phyloP scores from a whole-genome alignment of 2,888 invertebrate species.

The Andrena flavipes region DNA sequence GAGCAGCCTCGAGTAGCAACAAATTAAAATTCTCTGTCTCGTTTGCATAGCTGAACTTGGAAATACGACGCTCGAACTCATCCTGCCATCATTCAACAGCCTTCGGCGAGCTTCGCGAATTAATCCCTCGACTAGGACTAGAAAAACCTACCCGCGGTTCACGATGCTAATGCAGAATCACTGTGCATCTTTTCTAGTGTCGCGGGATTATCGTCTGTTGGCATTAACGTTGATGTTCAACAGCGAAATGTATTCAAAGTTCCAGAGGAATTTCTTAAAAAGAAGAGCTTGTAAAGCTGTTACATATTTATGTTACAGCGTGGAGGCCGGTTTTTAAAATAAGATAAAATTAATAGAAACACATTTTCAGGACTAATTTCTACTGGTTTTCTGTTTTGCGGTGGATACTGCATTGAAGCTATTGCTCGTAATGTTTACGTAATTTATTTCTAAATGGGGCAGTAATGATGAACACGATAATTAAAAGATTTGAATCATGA shows the following conservation, averaged over 20 bases:
- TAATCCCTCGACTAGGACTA: not conserved
- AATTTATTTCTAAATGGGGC: not conserved
- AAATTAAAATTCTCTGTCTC: conserved; percentile 37
- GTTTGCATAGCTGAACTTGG: conserved; percentile 20
- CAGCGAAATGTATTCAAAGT: not conserved
- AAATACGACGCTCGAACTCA: not conserved
- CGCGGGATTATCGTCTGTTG: conserved; percentile 3
- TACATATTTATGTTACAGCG: not conserved
- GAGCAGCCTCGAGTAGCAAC: conserved; percentile 17
- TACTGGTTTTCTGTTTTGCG: not conserved
- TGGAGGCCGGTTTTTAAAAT: not conserved
- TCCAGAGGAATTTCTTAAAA: not conserved
- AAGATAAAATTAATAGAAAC: not conserved
- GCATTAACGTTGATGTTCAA: not conserved
- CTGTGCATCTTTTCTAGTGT: not conserved
- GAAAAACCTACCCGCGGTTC: not conserved
- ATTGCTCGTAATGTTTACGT: not conserved
- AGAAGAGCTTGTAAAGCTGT: not conserved
- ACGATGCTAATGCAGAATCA: not conserved
- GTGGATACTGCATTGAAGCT: not conserved
- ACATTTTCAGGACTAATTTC: not conserved
- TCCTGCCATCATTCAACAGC: conserved; percentile 24
- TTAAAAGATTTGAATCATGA: not conserved
- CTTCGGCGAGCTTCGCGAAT: conserved; percentile 16
- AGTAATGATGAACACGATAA: not conserved